These are phyloP conservation scores for Panthera uncia DNA, from an alignment of 2,113 vertebrate genomes.

Conservation along the genomic window DNA sequence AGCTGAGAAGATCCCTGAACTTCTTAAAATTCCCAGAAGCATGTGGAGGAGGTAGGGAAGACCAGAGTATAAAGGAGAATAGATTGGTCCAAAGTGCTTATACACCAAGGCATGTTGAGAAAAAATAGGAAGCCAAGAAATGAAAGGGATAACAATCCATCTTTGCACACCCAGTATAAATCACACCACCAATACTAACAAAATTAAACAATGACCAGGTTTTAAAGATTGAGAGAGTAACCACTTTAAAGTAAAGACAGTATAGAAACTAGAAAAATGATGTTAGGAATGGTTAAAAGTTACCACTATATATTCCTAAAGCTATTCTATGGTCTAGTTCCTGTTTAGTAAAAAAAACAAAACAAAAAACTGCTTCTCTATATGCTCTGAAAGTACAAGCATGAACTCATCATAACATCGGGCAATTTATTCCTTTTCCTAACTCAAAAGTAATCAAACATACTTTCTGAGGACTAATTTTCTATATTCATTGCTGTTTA, in stretches of 20 bases:
- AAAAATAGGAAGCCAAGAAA: constrained; percentile 35
- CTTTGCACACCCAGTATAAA: constrained; percentile 4
- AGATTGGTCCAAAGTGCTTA: neutral
- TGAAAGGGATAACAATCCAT: neutral
- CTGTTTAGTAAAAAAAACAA: neutral
- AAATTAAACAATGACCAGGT: neutral
- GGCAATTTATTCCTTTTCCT: neutral
- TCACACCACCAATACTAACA: neutral
- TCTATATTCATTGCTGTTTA: constrained; percentile 27
- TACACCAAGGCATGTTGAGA: neutral
- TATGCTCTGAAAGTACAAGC: constrained; percentile 27
- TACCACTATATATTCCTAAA: neutral
- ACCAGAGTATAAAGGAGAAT: neutral
- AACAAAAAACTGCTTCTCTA: neutral
- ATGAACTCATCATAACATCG: neutral
- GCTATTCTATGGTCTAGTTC: neutral
- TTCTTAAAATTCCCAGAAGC: neutral
- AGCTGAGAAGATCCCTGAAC: neutral
- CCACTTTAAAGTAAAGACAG: neutral
- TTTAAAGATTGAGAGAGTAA: constrained; percentile 5
- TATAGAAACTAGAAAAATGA: constrained; percentile 13
- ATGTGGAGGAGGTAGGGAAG: neutral
- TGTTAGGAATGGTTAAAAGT: neutral
- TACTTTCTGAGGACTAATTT: neutral
- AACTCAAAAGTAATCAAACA: constrained; percentile 10